These are phyloP conservation scores for Lochmaea capreae DNA, from an alignment of 2,888 invertebrate genomes.

Conservation along the genomic window DNA sequence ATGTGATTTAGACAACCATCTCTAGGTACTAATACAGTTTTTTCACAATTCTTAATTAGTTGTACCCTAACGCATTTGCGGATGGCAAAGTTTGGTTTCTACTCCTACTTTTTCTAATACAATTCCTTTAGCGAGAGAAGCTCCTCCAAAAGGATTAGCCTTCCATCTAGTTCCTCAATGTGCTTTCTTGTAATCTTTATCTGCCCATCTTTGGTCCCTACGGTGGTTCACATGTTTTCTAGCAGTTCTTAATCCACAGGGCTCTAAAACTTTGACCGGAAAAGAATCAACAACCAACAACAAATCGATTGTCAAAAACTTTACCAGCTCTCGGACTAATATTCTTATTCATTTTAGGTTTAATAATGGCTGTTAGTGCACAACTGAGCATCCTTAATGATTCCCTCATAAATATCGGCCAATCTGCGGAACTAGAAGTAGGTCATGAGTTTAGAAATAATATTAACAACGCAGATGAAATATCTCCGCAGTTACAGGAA, in stretches of 20 bases:
- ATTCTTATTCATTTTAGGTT: neutral
- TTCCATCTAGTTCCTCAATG: conserved; percentile 99
- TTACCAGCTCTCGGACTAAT: too few relatives aligned
- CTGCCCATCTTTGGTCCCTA: conserved; percentile 98
- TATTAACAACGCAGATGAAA: neutral
- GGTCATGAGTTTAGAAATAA: neutral
- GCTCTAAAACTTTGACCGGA: too few relatives aligned
- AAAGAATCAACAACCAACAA: too few relatives aligned
- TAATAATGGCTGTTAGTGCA: conserved; percentile 13
- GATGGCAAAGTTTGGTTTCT: conserved; percentile 99
- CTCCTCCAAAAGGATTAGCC: conserved; percentile 99
- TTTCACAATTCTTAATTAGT: conserved; percentile 99
- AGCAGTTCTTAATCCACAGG: conserved; percentile 98
- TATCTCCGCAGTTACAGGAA: conserved; percentile 16
- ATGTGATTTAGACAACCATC: conserved; percentile 99
- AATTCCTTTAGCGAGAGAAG: conserved; percentile 99
- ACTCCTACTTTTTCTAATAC: conserved; percentile 99
- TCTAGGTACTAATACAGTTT: conserved; percentile 99
- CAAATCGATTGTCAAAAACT: too few relatives aligned
- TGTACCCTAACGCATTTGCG: conserved; percentile 99
- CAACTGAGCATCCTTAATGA: conserved; percentile 9
- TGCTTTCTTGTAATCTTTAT: conserved; percentile 99
- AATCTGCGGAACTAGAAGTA: conserved; percentile 25
- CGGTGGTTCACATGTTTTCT: conserved; percentile 98
- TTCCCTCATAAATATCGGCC: conserved; percentile 24